Evolutionary conservation across 2,797 vertebrate genomes (phyloP), one percentile per base, ranked within the genome.

Genomic region (Leuciscus waleckii): DNA sequence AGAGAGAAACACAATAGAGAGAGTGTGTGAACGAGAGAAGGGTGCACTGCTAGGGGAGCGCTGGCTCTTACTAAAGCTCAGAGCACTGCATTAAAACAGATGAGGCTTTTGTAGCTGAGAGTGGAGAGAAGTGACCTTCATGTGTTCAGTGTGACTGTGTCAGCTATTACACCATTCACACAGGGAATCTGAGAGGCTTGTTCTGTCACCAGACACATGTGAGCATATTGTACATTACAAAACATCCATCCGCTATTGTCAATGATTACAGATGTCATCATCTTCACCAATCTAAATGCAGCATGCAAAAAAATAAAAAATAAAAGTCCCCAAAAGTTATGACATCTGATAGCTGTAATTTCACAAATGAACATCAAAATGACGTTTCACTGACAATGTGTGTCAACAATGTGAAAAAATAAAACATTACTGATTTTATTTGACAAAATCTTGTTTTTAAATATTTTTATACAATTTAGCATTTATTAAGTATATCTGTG

Each of bases 81-180:
- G 85, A 88, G 83, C 84, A 84, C 86, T 85, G 87, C 87, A 87
- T 88, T 89, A 89, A 88, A 88, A 86, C 82, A 86, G 87, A 87
- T 79, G 82, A 90, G 84, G 84, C 86, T 87, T 88, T 90, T 88
- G 89, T 90, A 83, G 84, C 86, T 71, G 84, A 71, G 79, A 90
- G 84, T 76, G 81, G 87, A 89, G 87, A 90, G 87, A 90, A 82
- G 86, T 89, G 87, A 90, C 89, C 89, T 90, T 87, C 84, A 56
- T 86, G 89, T 87, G 74, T 89, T 90, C 86, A 87, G 87, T 88
- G 85, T 79, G 85, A 87, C 89, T 86, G 86, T 90, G 87, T 87
- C 87, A 89, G 89, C 87, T 89, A 87, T 90, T 87, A 87, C 75
- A 79, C 86, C 13, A 35, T 68, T 86, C 85, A 63, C 78, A 82